These are phyloP conservation scores for Ammospiza maritima DNA, from an alignment of 2,797 vertebrate species.

Conservation along the genomic window DNA sequence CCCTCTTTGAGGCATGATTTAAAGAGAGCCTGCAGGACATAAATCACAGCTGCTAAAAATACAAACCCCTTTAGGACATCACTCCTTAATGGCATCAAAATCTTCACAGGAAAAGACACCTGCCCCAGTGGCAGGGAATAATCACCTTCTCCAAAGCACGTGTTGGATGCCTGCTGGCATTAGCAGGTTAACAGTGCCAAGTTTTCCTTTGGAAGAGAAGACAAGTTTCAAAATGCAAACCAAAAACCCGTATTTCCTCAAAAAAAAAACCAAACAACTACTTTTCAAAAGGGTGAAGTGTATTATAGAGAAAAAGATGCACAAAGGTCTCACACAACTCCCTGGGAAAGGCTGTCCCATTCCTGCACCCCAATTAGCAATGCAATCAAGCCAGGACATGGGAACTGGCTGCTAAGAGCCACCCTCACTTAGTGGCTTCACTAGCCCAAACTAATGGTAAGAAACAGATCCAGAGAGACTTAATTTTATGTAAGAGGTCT, in stretches of 20 bases:
- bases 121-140: conserved; percentile 50
- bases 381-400: neutral
- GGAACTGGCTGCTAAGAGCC: neutral
- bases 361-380: neutral
- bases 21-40: conserved; percentile 46
- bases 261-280: neutral
- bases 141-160: conserved; percentile 42
- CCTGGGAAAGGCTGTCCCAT: neutral
- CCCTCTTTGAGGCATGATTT: conserved; percentile 58
- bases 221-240: neutral
- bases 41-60: conserved; percentile 68
- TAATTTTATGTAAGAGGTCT: neutral
- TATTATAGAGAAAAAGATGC: neutral
- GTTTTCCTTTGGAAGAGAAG: neutral
- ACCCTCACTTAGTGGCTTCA: neutral
- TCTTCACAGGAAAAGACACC: conserved; percentile 50
- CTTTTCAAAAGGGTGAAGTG: neutral
- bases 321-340: neutral
- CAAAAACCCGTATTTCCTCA: neutral
- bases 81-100: conserved; percentile 46
- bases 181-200: neutral
- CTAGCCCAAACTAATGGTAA: neutral
- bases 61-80: conserved; percentile 48
- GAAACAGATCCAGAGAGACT: neutral
- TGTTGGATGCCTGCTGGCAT: conserved; percentile 35